Percentiles rank a stretch among this genome's conserved stretches.
Conservation (phyloP, 2,113 vertebrate species). For the Scomber colias region DNA sequence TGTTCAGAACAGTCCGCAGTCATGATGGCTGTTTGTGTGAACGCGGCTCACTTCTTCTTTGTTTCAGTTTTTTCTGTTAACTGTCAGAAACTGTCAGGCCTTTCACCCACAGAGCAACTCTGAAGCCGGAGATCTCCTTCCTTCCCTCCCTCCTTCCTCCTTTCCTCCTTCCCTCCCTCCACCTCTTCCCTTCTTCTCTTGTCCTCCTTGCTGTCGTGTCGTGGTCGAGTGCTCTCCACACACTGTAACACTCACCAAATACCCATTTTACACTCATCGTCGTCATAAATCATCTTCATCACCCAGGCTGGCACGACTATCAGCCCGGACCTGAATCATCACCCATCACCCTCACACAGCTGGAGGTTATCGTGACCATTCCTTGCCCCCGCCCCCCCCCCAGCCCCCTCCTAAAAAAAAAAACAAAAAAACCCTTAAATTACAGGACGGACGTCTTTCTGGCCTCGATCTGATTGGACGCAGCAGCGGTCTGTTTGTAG, state of each 20-base stretch:
- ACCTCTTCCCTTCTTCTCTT: slow-evolving; percentile 5
- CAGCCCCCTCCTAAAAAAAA: neutral
- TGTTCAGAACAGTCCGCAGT: slow-evolving; percentile 96
- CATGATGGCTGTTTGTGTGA: slow-evolving; percentile 78
- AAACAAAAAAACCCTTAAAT: neutral
- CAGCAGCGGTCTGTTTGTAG: slow-evolving; percentile 28
- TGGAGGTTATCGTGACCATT: neutral
- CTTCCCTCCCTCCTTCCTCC: neutral
- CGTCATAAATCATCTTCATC: neutral
- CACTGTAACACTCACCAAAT: slow-evolving; percentile 19
- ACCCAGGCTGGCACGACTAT: neutral
- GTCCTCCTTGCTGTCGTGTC: slow-evolving; percentile 39
- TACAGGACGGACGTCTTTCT: neutral
- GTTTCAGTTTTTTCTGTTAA: slow-evolving; percentile 62
- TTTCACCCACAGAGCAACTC: slow-evolving; percentile 47
- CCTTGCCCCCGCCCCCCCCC: too few species aligned
- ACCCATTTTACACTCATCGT: neutral
- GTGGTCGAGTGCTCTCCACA: slow-evolving; percentile 49
- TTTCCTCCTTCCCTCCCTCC: neutral
- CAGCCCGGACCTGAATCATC: slow-evolving; percentile 16
- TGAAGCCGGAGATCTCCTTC: slow-evolving; percentile 29
- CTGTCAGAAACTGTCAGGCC: slow-evolving; percentile 59
- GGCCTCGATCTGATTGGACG: neutral
- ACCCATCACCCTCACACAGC: neutral
- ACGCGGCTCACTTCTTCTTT: slow-evolving; percentile 59